Percentiles rank a stretch among this genome's conserved stretches.
phyloP scores from a whole-genome alignment of 2,888 invertebrate species.

The Torymus texanus region DNA sequence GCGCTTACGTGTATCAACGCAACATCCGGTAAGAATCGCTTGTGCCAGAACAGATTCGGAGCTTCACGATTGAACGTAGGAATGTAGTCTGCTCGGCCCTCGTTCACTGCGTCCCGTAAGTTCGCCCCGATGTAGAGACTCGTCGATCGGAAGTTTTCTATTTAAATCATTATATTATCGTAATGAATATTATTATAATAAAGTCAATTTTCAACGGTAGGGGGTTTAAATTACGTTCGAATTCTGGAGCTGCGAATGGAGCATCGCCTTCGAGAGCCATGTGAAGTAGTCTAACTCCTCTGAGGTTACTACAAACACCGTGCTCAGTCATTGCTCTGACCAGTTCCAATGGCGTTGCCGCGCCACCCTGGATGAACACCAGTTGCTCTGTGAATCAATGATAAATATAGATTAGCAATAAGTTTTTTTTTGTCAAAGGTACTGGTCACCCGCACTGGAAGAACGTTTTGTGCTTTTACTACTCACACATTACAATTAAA shows the following conservation, averaged over 20 bases:
- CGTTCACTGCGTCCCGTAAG: slow-evolving; percentile 77
- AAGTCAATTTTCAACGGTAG: not conserved
- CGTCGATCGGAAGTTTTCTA: slow-evolving; percentile 78
- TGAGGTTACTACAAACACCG: slow-evolving; percentile 76
- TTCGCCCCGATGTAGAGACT: slow-evolving; percentile 80
- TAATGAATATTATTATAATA: not conserved
- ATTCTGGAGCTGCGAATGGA: slow-evolving; percentile 77
- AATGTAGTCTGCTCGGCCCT: slow-evolving; percentile 79
- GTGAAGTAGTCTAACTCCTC: slow-evolving; percentile 78
- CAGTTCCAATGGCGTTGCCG: slow-evolving; percentile 79
- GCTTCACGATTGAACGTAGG: slow-evolving; percentile 81
- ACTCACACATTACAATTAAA: too few species aligned
- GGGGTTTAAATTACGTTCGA: slow-evolving; percentile 73
- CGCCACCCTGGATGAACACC: slow-evolving; percentile 80
- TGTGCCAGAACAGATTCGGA: slow-evolving; percentile 78
- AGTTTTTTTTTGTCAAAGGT: not conserved
- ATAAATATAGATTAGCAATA: not conserved
- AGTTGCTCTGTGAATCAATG: slow-evolving; percentile 74
- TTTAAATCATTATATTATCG: slow-evolving; percentile 41
- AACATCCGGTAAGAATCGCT: slow-evolving; percentile 78
- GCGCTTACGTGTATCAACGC: slow-evolving; percentile 77
- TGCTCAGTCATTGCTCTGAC: slow-evolving; percentile 78
- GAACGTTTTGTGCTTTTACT: too few species aligned
- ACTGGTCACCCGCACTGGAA: too few species aligned
- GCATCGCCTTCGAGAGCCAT: slow-evolving; percentile 79